Evolutionary conservation across 2,888 invertebrate genomes (phyloP).

Genomic region (Dusona sp.): DNA sequence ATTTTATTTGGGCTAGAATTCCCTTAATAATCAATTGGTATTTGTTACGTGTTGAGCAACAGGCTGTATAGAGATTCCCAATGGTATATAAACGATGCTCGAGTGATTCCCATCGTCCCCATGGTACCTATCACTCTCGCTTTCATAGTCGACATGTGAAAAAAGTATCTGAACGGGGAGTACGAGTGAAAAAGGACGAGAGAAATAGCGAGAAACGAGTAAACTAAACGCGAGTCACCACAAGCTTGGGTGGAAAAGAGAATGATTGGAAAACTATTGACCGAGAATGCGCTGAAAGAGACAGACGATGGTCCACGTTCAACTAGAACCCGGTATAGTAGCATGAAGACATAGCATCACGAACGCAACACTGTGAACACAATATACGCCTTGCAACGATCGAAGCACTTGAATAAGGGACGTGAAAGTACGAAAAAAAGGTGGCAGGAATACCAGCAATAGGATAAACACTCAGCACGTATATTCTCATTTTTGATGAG

Average conservation of each 20-base stretch:
- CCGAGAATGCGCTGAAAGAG: constrained; percentile 69
- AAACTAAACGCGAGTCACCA: constrained; percentile 58
- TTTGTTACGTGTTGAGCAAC: constrained; percentile 33
- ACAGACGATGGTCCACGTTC: constrained; percentile 56
- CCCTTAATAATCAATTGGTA: constrained; percentile 26
- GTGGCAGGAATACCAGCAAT: constrained; percentile 73
- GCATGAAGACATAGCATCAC: constrained; percentile 47
- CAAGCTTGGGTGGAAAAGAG: constrained; percentile 62
- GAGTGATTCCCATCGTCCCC: constrained; percentile 33
- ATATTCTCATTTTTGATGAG: constrained; percentile 78
- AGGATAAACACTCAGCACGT: constrained; percentile 78
- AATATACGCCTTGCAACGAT: constrained; percentile 48
- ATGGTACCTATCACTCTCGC: constrained; percentile 55
- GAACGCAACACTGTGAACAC: constrained; percentile 64
- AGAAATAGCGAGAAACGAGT: constrained; percentile 41
- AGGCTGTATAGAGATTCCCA: constrained; percentile 7
- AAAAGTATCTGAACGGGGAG: constrained; percentile 70
- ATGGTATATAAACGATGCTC: constrained; percentile 17
- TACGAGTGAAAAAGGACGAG: constrained; percentile 36
- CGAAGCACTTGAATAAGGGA: constrained; percentile 67
- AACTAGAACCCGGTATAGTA: constrained; percentile 52
- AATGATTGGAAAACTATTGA: constrained; percentile 82
- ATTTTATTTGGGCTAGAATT: not conserved
- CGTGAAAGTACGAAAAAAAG: constrained; percentile 61
- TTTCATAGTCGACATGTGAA: constrained; percentile 68